Evolutionary conservation across 2,113 vertebrate species (phyloP).

Genomic region (Thunnus thynnus): DNA sequence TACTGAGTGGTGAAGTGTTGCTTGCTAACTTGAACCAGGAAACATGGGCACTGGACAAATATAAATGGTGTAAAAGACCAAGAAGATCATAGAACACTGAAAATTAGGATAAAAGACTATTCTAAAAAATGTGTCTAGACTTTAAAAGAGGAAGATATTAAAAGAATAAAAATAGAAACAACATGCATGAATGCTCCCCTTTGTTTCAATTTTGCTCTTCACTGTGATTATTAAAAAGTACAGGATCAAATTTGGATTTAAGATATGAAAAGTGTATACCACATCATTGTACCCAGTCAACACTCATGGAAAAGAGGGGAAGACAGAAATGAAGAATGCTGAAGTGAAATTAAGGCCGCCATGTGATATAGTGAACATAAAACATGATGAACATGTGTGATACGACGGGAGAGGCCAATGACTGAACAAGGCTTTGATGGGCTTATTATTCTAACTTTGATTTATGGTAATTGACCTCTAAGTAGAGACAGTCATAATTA

Average conservation of each 20-base stretch:
- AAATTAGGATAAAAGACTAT: too few species aligned
- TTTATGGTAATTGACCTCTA: conserved; percentile 66
- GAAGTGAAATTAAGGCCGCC: neutral
- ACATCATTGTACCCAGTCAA: neutral
- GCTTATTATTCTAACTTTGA: conserved; percentile 64
- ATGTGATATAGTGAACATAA: conserved; percentile 61
- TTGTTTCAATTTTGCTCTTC: neutral
- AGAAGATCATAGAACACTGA: too few species aligned
- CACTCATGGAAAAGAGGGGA: neutral
- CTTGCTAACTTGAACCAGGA: too few species aligned
- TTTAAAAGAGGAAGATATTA: too few species aligned
- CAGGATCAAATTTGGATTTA: neutral
- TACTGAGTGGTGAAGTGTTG: neutral
- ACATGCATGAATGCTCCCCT: too few species aligned
- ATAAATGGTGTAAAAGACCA: too few species aligned
- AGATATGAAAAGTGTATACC: too few species aligned
- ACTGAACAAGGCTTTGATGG: conserved; percentile 65
- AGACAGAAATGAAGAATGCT: conserved; percentile 4
- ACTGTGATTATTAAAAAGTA: neutral
- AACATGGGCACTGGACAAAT: too few species aligned
- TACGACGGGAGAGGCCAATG: conserved; percentile 73
- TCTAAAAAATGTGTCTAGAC: too few species aligned
- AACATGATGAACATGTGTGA: conserved; percentile 66
- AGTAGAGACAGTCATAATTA: conserved; percentile 57
- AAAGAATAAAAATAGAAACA: too few species aligned